Evolutionary conservation across 2,113 vertebrate species (phyloP).

Genomic region (Erpornis zantholeuca): DNA sequence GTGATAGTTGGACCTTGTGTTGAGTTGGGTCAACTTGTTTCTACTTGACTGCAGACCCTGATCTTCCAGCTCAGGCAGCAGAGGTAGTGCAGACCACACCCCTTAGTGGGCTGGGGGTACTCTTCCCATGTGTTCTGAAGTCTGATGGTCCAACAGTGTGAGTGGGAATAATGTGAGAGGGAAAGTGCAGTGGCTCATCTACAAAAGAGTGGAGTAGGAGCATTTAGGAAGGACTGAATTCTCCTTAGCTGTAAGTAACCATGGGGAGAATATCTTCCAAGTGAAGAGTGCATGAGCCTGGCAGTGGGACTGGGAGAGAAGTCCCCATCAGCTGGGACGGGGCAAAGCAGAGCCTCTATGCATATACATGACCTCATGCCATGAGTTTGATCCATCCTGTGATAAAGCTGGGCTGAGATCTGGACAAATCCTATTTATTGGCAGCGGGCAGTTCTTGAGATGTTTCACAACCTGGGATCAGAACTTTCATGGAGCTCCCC

Average conservation of each 20-base stretch:
- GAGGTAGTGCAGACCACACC: background rate
- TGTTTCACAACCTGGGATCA: background rate
- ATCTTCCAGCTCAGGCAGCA: background rate
- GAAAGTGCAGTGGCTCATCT: background rate
- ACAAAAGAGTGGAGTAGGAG: background rate
- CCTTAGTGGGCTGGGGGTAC: background rate
- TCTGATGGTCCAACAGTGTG: background rate
- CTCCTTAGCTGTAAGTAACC: background rate
- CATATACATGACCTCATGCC: background rate
- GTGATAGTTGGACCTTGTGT: background rate
- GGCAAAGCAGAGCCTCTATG: background rate
- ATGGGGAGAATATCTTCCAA: background rate
- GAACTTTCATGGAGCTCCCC: background rate
- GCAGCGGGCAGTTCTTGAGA: background rate
- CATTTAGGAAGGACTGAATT: background rate
- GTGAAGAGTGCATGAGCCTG: background rate
- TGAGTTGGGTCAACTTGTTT: background rate
- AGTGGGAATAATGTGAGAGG: background rate
- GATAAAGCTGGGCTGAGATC: background rate
- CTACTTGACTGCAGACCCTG: background rate
- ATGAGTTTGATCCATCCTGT: background rate
- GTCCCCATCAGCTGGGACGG: background rate
- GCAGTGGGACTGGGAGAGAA: background rate
- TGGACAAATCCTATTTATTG: background rate
- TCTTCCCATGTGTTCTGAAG: background rate